phyloP scores from a whole-genome alignment of 2,888 invertebrate species.

The Synergus gifuensis region DNA sequence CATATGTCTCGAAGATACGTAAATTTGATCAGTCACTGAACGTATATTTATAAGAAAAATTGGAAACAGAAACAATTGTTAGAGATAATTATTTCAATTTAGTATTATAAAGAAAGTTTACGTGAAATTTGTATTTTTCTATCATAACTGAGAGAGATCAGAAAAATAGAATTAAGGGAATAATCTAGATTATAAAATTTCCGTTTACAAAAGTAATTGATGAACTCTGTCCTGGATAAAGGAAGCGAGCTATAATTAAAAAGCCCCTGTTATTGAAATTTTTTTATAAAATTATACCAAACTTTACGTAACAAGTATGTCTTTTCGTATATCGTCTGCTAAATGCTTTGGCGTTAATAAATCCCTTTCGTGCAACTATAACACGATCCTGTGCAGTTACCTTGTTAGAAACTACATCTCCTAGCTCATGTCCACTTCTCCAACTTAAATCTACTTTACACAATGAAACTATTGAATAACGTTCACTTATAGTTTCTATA shows the following conservation, averaged over 20 bases:
- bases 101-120: neutral
- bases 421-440: constrained; percentile 30
- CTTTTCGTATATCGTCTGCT: neutral
- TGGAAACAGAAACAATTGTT: neutral
- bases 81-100: too few species aligned
- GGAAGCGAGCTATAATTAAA: neutral
- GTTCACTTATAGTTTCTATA: neutral
- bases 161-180: neutral
- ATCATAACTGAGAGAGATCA: neutral
- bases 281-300: neutral
- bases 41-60: too few species aligned
- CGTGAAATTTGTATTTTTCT: neutral
- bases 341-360: constrained; percentile 5
- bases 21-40: too few species aligned
- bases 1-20: neutral
- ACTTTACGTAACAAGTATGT: too few species aligned
- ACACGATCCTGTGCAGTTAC: neutral
- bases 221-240: neutral
- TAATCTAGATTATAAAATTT: neutral
- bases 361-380: constrained; percentile 6
- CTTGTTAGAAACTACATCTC: constrained; percentile 20
- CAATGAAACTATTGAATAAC: constrained; percentile 6
- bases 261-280: neutral
- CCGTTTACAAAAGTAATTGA: neutral
- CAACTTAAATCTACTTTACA: constrained; percentile 23